Conservation (phyloP, 2,113 vertebrate genomes). For the Callorhinus ursinus region DNA sequence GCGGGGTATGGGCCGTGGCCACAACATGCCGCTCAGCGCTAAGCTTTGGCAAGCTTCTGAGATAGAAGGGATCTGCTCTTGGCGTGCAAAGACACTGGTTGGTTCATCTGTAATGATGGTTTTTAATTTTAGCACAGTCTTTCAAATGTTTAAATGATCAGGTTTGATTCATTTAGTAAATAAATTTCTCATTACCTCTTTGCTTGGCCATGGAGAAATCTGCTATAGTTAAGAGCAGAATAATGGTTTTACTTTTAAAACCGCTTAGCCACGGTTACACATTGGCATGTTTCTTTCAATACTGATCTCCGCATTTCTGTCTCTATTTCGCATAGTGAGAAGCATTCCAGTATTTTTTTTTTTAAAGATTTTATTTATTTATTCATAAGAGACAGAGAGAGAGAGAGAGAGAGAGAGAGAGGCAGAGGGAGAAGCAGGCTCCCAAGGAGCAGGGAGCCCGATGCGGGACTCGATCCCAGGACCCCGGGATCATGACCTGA, state of each 20-base stretch:
- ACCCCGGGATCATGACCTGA: too few relatives aligned
- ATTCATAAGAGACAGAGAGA: too few relatives aligned
- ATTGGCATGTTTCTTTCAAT: background rate
- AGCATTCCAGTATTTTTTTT: slow-evolving; percentile 17
- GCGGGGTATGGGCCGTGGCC: background rate
- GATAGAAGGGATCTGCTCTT: background rate
- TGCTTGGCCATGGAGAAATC: slow-evolving; percentile 8
- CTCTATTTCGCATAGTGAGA: background rate
- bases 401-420: too few relatives aligned
- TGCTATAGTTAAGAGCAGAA: background rate
- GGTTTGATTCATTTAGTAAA: slow-evolving; percentile 14
- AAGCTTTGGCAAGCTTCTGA: background rate
- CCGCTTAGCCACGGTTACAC: background rate
- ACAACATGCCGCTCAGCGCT: background rate
- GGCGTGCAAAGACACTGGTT: background rate
- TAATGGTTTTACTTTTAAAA: slow-evolving; percentile 11
- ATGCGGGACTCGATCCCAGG: too few relatives aligned
- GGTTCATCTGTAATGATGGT: background rate
- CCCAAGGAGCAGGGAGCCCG: too few relatives aligned
- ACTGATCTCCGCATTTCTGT: background rate
- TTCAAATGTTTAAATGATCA: slow-evolving; percentile 18
- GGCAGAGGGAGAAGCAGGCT: too few relatives aligned
- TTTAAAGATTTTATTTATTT: too few relatives aligned
- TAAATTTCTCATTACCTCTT: background rate
- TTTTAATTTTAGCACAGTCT: background rate